Conservation (phyloP, 2,888 invertebrate species). For the Pimpla rufipes region DNA sequence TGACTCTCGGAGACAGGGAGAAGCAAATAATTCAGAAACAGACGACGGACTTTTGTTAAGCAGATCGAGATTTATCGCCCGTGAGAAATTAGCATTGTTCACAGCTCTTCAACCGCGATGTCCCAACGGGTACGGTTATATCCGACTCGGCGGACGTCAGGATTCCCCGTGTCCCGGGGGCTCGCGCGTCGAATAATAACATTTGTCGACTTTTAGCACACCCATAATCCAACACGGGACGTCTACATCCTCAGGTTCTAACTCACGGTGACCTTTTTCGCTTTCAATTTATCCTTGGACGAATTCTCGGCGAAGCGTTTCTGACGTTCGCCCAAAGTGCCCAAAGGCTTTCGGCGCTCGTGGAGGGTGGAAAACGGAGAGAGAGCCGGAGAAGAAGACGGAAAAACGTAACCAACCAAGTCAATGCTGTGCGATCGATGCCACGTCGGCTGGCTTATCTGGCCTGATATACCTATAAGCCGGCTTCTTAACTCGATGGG, state of each 20-base stretch:
- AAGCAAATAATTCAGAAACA: not conserved
- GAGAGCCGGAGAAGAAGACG: not conserved
- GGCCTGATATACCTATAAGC: slow-evolving; percentile 36
- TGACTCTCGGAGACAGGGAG: not conserved
- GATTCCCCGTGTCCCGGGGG: not conserved
- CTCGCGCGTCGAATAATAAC: not conserved
- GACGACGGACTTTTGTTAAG: not conserved
- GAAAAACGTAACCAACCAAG: slow-evolving; percentile 17
- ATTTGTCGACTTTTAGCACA: not conserved
- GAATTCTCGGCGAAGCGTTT: not conserved
- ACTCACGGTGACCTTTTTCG: not conserved
- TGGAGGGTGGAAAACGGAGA: not conserved
- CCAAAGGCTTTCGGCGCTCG: not conserved
- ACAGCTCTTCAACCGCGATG: not conserved
- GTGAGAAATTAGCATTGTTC: not conserved
- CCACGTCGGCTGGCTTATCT: slow-evolving; percentile 41
- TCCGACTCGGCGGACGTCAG: not conserved
- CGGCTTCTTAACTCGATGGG: slow-evolving; percentile 48
- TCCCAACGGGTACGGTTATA: not conserved
- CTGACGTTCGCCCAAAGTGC: not conserved
- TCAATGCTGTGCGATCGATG: slow-evolving; percentile 45
- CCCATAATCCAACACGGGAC: not conserved
- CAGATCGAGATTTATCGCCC: not conserved
- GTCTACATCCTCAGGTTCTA: not conserved
- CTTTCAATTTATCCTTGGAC: not conserved